Percentiles rank a stretch among this genome's conserved stretches.
Conservation (phyloP, 2,797 vertebrate species). For the Anguilla pacifica region DNA sequence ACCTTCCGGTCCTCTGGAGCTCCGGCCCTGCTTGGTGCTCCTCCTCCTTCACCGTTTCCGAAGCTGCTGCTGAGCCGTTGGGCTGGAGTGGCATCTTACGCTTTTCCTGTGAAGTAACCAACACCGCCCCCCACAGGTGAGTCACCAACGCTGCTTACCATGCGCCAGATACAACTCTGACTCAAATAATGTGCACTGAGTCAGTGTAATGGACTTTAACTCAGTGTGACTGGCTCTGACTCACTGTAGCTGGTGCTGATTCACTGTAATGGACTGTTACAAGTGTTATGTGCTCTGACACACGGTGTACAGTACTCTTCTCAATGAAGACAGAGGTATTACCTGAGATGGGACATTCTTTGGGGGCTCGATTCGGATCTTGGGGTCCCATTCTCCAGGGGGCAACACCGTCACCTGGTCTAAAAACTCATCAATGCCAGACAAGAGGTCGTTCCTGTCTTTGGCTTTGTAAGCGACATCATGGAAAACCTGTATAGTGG, state of each 20-base stretch:
- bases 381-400: slow-evolving; percentile 95
- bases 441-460: slow-evolving; percentile 90
- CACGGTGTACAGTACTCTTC: neutral
- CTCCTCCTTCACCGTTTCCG: slow-evolving; percentile 79
- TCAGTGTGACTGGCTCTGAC: neutral
- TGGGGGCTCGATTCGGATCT: slow-evolving; percentile 93
- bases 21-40: slow-evolving; percentile 84
- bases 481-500: slow-evolving; percentile 83
- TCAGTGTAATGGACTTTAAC: neutral
- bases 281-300: neutral
- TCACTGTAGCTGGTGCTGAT: neutral
- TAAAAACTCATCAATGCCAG: slow-evolving; percentile 95
- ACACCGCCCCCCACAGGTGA: neutral
- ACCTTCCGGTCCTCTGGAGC: slow-evolving; percentile 90
- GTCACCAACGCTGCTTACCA: slow-evolving; percentile 6
- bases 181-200: neutral
- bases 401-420: slow-evolving; percentile 95
- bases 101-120: slow-evolving; percentile 74
- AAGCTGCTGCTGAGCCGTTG: slow-evolving; percentile 78
- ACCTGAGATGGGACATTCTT: slow-evolving; percentile 97
- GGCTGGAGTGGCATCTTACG: slow-evolving; percentile 86
- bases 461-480: slow-evolving; percentile 98
- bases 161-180: neutral
- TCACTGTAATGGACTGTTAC: neutral
- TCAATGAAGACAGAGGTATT: slow-evolving; percentile 30